Evolutionary conservation across 2,113 vertebrate genomes (phyloP).

Genomic region (Ochotona curzoniae): DNA sequence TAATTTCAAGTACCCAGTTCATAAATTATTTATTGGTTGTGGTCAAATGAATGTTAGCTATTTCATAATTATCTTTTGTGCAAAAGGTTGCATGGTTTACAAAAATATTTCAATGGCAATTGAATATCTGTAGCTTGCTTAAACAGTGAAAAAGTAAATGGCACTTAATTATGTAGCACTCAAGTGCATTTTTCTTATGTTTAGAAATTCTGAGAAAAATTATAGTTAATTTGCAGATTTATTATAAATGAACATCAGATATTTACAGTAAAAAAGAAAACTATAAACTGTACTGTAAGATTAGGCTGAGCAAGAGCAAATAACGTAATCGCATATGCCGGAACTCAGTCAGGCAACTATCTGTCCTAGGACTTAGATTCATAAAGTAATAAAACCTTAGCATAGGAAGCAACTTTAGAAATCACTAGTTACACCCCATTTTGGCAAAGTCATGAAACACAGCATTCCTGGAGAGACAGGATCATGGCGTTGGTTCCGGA

Average conservation of each 20-base stretch:
- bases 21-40: constrained; percentile 90
- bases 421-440: constrained; percentile 6
- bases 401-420: not conserved
- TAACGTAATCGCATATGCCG: not conserved
- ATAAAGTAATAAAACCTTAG: not conserved
- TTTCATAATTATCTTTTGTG: constrained; percentile 87
- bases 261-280: constrained; percentile 58
- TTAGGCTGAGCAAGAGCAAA: constrained; percentile 22
- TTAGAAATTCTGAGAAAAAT: constrained; percentile 80
- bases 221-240: constrained; percentile 79
- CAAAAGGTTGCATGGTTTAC: constrained; percentile 86
- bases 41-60: constrained; percentile 87
- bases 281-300: constrained; percentile 7
- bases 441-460: not conserved
- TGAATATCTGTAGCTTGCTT: constrained; percentile 83
- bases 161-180: constrained; percentile 82
- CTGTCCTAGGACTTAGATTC: not conserved
- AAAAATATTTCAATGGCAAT: constrained; percentile 85
- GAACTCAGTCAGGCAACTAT: not conserved
- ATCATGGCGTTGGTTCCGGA: no score
- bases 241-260: constrained; percentile 76
- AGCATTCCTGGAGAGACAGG: not conserved
- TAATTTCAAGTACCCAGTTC: constrained; percentile 87
- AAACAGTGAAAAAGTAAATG: constrained; percentile 84
- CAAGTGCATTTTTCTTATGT: constrained; percentile 79